Evolutionary conservation across 1,140 invertebrate genomes (phyloP), one percentile per base, ranked within the genome.

Genomic region (Caenorhabditis brenneri): DNA sequence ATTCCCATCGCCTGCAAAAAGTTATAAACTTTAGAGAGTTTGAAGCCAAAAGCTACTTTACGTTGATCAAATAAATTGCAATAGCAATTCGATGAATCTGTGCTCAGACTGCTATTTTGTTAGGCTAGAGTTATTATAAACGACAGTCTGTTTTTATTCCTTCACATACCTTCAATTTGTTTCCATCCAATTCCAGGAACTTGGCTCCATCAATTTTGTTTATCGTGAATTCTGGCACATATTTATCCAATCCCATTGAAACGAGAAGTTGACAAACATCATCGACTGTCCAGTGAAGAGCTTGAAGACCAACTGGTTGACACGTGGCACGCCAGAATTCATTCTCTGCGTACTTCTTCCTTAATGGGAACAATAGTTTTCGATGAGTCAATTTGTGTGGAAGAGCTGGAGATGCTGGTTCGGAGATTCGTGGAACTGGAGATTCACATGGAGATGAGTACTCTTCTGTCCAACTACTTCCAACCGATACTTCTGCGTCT

Each of bases 221-320:
- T 39, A 90, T 88, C 1, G 90, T 88, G 79, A 90, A 91, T 51
- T 90, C 90, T 22, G 89, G 89, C 19, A 90, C 87, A 81, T 91
- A 90, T 80, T 90, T 90, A 49, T 90, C 89, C 42, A 91, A 83
- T 16, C 89, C 89, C 69, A 90, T 88, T 49, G 90, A 88, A 31
- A 90, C 88, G 1, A 90, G 65, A 6, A 90, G 74, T 53, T 91
- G 90, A 80, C 89, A 90, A 48, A 90, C 87, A 46, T 90, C 89
- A 78, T 90, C 89, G 12, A 86, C 86, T 15, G 48, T 86, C 89
- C 89, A 90, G 39, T 89, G 85, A 12, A 90, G 84, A 19, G 90
- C 90, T 74, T 87, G 86, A 42, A 87, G 82, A 10, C 82, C 83
- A 15, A 81, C 58, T 51, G 86, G 86, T 36, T 89, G 88, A 15